Percentiles rank a stretch among this genome's conserved stretches.
Conservation (phyloP, 1,140 invertebrate species). For the Drosophila kanapiae region DNA sequence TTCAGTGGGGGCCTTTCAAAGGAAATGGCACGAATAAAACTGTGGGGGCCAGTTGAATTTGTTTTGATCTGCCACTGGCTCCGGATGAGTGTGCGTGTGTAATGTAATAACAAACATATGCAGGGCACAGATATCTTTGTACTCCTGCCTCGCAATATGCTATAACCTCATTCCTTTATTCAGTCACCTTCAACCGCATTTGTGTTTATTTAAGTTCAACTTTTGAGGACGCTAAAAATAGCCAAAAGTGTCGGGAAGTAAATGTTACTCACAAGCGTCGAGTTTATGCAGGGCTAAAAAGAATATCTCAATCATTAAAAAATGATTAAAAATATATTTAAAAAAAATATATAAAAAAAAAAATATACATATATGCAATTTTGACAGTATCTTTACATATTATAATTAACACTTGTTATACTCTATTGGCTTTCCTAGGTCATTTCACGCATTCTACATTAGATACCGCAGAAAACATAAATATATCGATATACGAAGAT, state of each 20-base stretch:
- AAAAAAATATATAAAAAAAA: too few species aligned
- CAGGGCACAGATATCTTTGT: conserved; percentile 8
- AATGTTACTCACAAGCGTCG: conserved; percentile 9
- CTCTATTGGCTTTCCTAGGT: too few species aligned
- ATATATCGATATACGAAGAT: too few species aligned
- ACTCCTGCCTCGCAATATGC: conserved; percentile 11
- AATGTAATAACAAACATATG: conserved; percentile 36
- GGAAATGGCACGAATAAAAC: conserved; percentile 35
- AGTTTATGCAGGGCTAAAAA: background rate
- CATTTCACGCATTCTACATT: too few species aligned
- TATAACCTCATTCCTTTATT: conserved; percentile 9
- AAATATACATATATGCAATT: background rate
- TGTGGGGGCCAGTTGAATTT: conserved; percentile 14
- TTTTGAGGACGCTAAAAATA: conserved; percentile 25
- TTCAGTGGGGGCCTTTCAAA: conserved; percentile 33
- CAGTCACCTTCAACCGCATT: conserved; percentile 14
- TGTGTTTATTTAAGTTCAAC: conserved; percentile 29
- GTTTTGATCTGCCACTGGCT: conserved; percentile 33
- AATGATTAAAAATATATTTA: too few species aligned
- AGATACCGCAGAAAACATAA: too few species aligned
- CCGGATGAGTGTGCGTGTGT: background rate
- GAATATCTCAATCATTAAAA: background rate
- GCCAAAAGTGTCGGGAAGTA: background rate
- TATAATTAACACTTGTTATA: too few species aligned
- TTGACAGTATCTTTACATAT: too few species aligned